Evolutionary conservation across 1,140 invertebrate genomes (phyloP), one percentile per base, ranked within the genome.

Genomic region (Charaxes varanes): DNA sequence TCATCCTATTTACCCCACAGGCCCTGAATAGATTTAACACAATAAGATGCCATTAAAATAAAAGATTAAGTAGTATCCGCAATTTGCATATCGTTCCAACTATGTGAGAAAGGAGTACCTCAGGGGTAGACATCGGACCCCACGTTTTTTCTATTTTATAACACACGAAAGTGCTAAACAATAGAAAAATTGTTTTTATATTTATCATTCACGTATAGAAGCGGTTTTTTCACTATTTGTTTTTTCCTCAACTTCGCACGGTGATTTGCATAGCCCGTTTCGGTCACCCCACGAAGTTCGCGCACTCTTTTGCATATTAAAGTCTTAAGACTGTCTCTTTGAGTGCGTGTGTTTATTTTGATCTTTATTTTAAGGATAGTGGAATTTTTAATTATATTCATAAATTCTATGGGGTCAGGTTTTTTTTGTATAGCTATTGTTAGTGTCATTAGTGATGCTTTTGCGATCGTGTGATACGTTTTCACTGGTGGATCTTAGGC

Each of bases 11-110:
- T 58, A 67, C 73, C 73, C 73, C 58, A 72, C 62, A 64, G 49
- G 56, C 37, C 17, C 30, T 76, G 51, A 62, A 73, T 62, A 46
- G 68, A 68, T 63, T 60, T 56, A 69, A 67, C 64, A 82, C 70
- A 83, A 83, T 65, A 71, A 62, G 72, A 78, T 67, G 60, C 55
- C 53, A 80, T 83, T 83, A 83, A 83, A 83, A 83, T 83, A 83
- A 81, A 83, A 78, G 76, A 83, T 79, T 70, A 77, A 61, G 58
- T 59, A 56, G 47, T 53, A 74, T 72, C 50, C 48, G 23, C 15
- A 32, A 83, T 83, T 74, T 80, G 74, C 79, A 83, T 81, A 81
- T 55, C 34, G 49, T 58, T 58, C 46, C 47, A 41, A 53, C 31
- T 35, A 52, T 71, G 72, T 80, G 76, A 74, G 71, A 82, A 80